Percentiles rank a stretch among this genome's conserved stretches.
These are phyloP conservation scores for Charaxes varanes DNA, from an alignment of 1,140 invertebrate species.

Conservation along the genomic window DNA sequence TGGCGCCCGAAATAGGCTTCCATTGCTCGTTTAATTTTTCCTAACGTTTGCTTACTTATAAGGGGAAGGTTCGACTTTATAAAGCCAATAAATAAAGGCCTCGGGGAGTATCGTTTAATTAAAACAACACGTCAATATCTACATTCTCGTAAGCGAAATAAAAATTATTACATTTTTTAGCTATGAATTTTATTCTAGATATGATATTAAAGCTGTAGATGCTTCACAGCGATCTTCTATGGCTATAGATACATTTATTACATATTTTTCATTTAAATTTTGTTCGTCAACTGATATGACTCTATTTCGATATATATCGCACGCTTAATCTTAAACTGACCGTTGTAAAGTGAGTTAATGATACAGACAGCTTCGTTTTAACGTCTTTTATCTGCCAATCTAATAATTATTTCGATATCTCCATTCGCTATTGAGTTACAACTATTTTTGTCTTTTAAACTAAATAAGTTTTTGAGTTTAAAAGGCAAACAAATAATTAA, in stretches of 20 bases:
- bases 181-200: conserved; percentile 13
- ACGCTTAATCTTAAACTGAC: too few relatives aligned
- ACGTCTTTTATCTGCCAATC: too few relatives aligned
- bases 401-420: too few relatives aligned
- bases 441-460: too few relatives aligned
- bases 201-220: conserved; percentile 45
- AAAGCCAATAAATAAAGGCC: conserved; percentile 20
- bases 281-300: conserved; percentile 36
- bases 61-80: conserved; percentile 11
- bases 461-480: too few relatives aligned
- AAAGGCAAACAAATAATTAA: too few relatives aligned
- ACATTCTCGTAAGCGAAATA: conserved; percentile 16
- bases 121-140: conserved; percentile 31
- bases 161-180: conserved; percentile 19
- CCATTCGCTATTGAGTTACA: too few relatives aligned
- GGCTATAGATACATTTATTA: conserved; percentile 12
- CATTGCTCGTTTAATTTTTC: conserved; percentile 18
- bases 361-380: too few relatives aligned
- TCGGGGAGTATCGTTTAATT: conserved; percentile 34
- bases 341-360: too few relatives aligned
- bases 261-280: conserved; percentile 14
- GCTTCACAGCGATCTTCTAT: conserved; percentile 15
- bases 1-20: conserved; percentile 16
- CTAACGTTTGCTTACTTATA: conserved; percentile 8
- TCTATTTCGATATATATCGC: conserved; percentile 18